These are phyloP conservation scores for Pitangus sulphuratus DNA, from an alignment of 2,797 vertebrate species.

Conservation along the genomic window DNA sequence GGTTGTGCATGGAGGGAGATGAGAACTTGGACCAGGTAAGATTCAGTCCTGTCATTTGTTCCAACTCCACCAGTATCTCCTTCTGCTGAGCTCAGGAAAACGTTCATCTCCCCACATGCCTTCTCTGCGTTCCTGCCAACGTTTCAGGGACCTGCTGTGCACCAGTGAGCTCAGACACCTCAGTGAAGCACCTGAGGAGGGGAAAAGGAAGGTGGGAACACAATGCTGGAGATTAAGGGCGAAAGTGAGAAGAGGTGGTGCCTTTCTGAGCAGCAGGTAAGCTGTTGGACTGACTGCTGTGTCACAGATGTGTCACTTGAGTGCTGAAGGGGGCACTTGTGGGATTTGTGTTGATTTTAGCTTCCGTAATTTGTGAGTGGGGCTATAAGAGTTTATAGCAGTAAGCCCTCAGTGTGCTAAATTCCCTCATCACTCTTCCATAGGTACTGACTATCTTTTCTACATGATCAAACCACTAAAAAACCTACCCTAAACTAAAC, in stretches of 20 bases:
- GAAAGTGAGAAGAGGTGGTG: not conserved
- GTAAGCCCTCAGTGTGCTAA: not conserved
- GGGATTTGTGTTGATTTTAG: not conserved
- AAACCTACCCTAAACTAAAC: not conserved
- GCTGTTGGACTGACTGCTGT: not conserved
- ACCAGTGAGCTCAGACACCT: not conserved
- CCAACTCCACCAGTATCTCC: not conserved
- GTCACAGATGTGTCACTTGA: not conserved
- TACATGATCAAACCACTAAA: not conserved
- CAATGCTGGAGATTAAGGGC: not conserved
- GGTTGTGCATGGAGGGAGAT: not conserved
- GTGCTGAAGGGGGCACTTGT: not conserved
- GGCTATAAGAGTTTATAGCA: not conserved
- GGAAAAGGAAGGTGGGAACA: not conserved
- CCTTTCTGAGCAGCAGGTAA: not conserved
- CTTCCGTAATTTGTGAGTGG: not conserved
- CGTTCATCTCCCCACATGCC: accelerated
- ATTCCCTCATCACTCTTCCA: not conserved
- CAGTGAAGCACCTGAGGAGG: not conserved
- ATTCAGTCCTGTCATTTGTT: not conserved
- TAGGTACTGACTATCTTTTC: not conserved
- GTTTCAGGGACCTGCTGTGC: not conserved
- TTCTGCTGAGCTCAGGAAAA: not conserved
- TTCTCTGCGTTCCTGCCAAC: not conserved
- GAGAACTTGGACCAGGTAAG: not conserved